Evolutionary conservation across 2,113 vertebrate species (phyloP), one percentile per base, ranked within the genome.

Genomic region (Geococcyx californianus): DNA sequence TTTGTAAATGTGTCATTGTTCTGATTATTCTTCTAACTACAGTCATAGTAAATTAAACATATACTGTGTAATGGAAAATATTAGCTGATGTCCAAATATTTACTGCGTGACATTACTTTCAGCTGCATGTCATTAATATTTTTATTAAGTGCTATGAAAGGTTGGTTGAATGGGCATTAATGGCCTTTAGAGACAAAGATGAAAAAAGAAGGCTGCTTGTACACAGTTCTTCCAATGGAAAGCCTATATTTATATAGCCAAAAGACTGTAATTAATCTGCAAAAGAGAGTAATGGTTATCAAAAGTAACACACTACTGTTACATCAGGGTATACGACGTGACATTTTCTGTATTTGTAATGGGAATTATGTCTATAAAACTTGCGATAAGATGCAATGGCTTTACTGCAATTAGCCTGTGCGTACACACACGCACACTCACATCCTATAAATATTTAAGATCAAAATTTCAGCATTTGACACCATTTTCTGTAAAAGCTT

Each of bases 21-120:
- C 85, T 82, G 38, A 31, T 97, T 36, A 72, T 93, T 93, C 62
- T 90, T 67, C 68, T 90, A 86, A 90, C 83, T 87, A 44, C 63
- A 95, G 74, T 95, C 84, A 93, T 33, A 91, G 68, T 60, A 83
- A 87, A 96, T 94, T 95, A 94, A 96, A 87, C 63, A 75, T n/a
- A 68, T 9, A 68, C 21, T 47, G 16, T 79, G 56, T 42, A 91
- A 93, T 67, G 63, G 76, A 88, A 95, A 77, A 87, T 75, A 91
- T 66, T 72, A 62, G 34, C 59, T 89, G 58, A 82, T 60, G 44
- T 75, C 76, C 86, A 80, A 81, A 87, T 45, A 52, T 10, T 66
- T 36, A 54, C 74, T 90, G 33, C 33, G 83, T 92, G 88, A 88
- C 70, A 62, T 54, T 84, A n/a, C 78, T 90, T 72, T 95, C 72